Evolutionary conservation across 1,140 invertebrate genomes (phyloP).

Genomic region (Bombus vancouverensis): DNA sequence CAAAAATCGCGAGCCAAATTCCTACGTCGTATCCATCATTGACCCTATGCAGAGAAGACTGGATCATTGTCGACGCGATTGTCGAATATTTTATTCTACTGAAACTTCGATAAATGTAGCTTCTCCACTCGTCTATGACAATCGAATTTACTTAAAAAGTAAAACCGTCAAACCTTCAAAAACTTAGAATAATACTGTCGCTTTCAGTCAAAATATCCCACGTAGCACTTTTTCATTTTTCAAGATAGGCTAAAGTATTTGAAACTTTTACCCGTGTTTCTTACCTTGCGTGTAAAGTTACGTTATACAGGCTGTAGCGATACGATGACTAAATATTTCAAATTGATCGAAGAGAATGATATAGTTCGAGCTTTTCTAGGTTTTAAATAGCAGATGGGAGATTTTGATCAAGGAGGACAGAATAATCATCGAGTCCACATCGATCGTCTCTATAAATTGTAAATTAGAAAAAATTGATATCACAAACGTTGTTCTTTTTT

Average conservation of each 20-base stretch:
- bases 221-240: too few species aligned
- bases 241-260: too few species aligned
- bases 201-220: too few species aligned
- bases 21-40: neutral
- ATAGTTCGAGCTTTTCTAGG: too few species aligned
- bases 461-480: too few species aligned
- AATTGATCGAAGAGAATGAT: neutral
- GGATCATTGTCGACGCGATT: neutral
- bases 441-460: too few species aligned
- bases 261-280: neutral
- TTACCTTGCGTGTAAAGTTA: neutral
- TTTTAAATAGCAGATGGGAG: neutral
- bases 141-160: too few species aligned
- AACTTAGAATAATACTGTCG: too few species aligned
- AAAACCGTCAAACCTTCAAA: too few species aligned
- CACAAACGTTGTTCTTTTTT: too few species aligned
- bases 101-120: neutral
- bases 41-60: neutral
- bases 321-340: neutral
- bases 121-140: neutral
- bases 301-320: neutral
- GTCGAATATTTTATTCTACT: neutral
- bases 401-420: neutral
- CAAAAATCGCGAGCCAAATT: slow-evolving; percentile 15
- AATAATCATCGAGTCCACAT: neutral